These are phyloP conservation scores for Carassius gibelio DNA, from an alignment of 2,113 vertebrate species.

Conservation along the genomic window DNA sequence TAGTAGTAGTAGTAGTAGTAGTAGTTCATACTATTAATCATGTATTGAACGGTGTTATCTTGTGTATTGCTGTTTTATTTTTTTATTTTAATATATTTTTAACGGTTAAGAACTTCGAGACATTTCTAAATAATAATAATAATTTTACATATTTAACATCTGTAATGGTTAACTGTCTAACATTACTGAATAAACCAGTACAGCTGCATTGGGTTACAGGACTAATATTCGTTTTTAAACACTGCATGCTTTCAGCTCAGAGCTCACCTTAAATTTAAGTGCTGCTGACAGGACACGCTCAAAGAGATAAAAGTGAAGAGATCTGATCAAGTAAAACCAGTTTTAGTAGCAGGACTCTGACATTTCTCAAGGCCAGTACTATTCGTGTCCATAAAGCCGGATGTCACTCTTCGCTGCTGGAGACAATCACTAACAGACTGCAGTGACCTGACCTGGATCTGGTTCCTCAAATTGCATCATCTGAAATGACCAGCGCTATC, in stretches of 20 bases:
- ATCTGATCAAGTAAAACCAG: constrained; percentile 28
- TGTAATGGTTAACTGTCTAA: background rate
- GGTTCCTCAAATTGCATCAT: background rate
- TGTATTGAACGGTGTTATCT: background rate
- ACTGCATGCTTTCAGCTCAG: background rate
- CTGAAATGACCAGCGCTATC: constrained; percentile 18
- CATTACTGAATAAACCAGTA: background rate
- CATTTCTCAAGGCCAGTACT: constrained; percentile 47
- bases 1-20: too few relatives aligned
- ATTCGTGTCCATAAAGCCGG: constrained; percentile 46
- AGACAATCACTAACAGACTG: constrained; percentile 26
- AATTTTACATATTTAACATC: background rate
- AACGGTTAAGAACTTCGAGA: background rate
- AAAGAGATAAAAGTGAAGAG: constrained; percentile 26
- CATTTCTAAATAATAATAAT: background rate
- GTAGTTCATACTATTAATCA: background rate
- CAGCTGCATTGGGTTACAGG: background rate
- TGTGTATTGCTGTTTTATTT: background rate
- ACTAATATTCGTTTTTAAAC: background rate
- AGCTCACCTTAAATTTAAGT: background rate
- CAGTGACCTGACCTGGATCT: constrained; percentile 43
- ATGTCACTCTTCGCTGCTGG: constrained; percentile 35
- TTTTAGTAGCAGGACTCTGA: constrained; percentile 21
- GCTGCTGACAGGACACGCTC: background rate
- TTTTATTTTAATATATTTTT: too few relatives aligned